Conservation (phyloP, 2,888 invertebrate species). For the Elmis aenea region DNA sequence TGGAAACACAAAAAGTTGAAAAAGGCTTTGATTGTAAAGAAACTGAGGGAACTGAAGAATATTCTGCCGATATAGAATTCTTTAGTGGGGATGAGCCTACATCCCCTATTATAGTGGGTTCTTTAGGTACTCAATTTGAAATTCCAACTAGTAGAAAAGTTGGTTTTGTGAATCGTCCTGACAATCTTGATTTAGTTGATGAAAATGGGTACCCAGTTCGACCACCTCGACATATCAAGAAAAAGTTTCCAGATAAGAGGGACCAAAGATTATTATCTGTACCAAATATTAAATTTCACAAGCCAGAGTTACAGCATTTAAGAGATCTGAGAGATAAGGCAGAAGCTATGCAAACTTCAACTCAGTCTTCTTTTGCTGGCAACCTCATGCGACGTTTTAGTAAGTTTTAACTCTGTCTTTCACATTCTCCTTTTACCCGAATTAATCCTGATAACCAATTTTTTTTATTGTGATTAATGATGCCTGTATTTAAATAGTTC, state of each 20-base stretch:
- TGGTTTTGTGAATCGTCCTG: constrained; percentile 51
- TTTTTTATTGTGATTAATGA: constrained; percentile 15
- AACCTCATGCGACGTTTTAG: constrained; percentile 80
- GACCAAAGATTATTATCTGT: constrained; percentile 71
- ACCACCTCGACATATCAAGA: constrained; percentile 51
- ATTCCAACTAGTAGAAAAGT: constrained; percentile 24
- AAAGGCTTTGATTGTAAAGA: constrained; percentile 10
- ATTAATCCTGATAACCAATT: constrained; percentile 4
- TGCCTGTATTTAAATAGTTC: not conserved
- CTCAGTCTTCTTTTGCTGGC: constrained; percentile 60
- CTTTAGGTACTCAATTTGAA: constrained; percentile 34
- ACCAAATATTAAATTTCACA: constrained; percentile 65
- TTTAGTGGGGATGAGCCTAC: constrained; percentile 38
- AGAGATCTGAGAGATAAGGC: constrained; percentile 55
- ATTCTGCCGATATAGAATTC: constrained; percentile 43
- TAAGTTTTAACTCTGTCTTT: constrained; percentile 59
- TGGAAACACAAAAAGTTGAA: constrained; percentile 8
- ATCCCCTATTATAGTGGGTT: constrained; percentile 33
- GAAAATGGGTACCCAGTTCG: constrained; percentile 52
- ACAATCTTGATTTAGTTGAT: constrained; percentile 59
- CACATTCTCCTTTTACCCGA: constrained; percentile 16
- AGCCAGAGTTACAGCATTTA: constrained; percentile 49
- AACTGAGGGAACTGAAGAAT: constrained; percentile 25
- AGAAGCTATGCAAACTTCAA: constrained; percentile 28
- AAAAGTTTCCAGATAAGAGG: constrained; percentile 49